Conservation (phyloP, 2,113 vertebrate genomes). For the Callaeas wilsoni region DNA sequence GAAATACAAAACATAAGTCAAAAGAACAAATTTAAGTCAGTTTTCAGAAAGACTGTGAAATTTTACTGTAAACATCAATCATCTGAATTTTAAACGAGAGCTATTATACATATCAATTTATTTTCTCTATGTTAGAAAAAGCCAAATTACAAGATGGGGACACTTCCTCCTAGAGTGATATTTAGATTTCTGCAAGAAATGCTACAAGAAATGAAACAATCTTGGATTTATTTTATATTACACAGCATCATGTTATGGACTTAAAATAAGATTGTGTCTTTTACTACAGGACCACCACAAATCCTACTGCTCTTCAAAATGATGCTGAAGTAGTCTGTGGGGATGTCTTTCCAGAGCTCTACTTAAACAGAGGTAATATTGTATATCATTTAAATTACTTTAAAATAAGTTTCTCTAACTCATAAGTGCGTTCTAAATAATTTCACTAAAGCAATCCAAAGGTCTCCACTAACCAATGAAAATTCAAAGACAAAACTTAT, state of each 20-base stretch:
- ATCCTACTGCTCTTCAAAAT: neutral
- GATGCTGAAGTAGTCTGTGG: neutral
- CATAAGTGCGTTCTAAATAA: neutral
- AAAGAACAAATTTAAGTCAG: neutral
- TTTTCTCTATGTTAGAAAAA: neutral
- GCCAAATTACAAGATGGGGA: neutral
- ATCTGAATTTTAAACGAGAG: neutral
- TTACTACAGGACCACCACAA: neutral
- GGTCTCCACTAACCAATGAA: neutral
- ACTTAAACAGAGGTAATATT: neutral
- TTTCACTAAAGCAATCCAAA: neutral
- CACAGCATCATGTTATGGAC: neutral
- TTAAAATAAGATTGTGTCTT: neutral
- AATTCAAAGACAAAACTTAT: neutral
- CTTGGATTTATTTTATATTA: neutral
- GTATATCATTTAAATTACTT: neutral
- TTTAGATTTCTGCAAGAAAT: neutral
- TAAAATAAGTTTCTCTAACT: neutral
- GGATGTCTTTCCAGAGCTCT: neutral
- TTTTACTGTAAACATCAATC: neutral
- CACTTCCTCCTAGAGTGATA: neutral
- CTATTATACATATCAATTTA: neutral
- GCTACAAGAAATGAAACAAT: neutral
- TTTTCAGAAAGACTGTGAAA: neutral
- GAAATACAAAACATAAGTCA: neutral